Percentiles rank a stretch among this genome's conserved stretches.
Evolutionary conservation across 2,797 vertebrate genomes (phyloP).

Genomic region (Psittacula echo): DNA sequence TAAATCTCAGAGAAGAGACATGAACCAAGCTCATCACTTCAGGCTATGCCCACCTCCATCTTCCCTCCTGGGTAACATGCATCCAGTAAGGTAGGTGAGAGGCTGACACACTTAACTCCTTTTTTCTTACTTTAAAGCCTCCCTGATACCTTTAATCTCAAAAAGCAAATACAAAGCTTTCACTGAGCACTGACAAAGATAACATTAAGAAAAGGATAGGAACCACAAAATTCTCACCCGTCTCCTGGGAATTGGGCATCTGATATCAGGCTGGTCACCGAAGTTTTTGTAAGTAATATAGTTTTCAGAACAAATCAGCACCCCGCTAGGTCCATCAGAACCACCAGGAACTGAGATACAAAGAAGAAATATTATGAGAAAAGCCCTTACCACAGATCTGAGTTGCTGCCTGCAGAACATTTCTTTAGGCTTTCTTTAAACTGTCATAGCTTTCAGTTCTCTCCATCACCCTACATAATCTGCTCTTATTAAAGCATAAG

Average conservation of each 20-base stretch:
- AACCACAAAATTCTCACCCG: slow-evolving; percentile 82
- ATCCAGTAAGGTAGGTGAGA: fast-evolving
- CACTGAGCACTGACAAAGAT: background rate
- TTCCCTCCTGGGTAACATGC: background rate
- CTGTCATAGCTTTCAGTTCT: background rate
- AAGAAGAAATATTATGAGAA: background rate
- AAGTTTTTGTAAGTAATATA: slow-evolving; percentile 99
- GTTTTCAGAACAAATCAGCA: slow-evolving; percentile 86
- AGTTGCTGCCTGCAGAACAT: background rate
- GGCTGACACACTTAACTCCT: background rate
- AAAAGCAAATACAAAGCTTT: too few relatives aligned
- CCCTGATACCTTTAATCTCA: too few relatives aligned
- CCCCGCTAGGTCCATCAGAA: slow-evolving; percentile 96
- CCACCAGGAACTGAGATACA: slow-evolving; percentile 90
- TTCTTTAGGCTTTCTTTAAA: background rate
- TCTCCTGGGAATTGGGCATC: slow-evolving; percentile 96
- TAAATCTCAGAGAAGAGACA: slow-evolving; percentile 75
- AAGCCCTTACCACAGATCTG: background rate
- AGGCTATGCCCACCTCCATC: background rate
- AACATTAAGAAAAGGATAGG: background rate
- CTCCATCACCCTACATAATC: background rate
- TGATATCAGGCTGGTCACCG: slow-evolving; percentile 97
- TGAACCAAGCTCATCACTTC: slow-evolving; percentile 73
- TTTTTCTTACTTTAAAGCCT: too few relatives aligned
- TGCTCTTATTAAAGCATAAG: fast-evolving